Evolutionary conservation across 2,888 invertebrate species (phyloP).

Genomic region (Brenthis ino): DNA sequence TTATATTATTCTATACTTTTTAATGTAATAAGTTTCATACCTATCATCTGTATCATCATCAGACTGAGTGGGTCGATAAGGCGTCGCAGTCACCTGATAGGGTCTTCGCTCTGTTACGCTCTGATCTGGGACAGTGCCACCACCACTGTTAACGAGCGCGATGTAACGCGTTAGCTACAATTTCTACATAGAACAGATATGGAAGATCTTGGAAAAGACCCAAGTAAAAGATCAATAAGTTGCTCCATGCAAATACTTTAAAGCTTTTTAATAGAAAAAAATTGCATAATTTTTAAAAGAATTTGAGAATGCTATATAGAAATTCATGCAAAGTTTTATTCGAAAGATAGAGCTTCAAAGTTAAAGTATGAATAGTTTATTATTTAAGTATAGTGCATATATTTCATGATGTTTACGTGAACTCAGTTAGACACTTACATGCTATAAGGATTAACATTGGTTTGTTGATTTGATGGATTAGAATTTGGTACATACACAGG

Average conservation of each 20-base stretch:
- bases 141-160: conserved; percentile 49
- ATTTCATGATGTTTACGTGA: neutral
- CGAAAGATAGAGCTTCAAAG: neutral
- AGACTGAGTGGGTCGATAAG: conserved; percentile 39
- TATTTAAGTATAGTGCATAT: no score
- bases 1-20: neutral
- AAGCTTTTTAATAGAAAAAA: neutral
- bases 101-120: conserved; percentile 42
- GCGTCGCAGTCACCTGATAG: conserved; percentile 44
- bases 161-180: conserved; percentile 28
- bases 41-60: conserved; percentile 45
- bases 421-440: conserved; percentile 57
- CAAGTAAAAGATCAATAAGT: neutral
- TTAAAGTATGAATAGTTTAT: no score
- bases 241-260: conserved; percentile 11
- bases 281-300: neutral
- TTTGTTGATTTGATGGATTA: conserved; percentile 48
- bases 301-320: neutral
- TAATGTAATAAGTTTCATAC: conserved; percentile 34
- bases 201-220: neutral
- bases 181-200: conserved; percentile 19
- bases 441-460: conserved; percentile 56
- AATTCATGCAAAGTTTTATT: neutral
- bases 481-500: conserved; percentile 63
- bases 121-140: conserved; percentile 46